These are phyloP conservation scores for Furnarius figulus DNA, from an alignment of 2,113 vertebrate species.

Conservation along the genomic window DNA sequence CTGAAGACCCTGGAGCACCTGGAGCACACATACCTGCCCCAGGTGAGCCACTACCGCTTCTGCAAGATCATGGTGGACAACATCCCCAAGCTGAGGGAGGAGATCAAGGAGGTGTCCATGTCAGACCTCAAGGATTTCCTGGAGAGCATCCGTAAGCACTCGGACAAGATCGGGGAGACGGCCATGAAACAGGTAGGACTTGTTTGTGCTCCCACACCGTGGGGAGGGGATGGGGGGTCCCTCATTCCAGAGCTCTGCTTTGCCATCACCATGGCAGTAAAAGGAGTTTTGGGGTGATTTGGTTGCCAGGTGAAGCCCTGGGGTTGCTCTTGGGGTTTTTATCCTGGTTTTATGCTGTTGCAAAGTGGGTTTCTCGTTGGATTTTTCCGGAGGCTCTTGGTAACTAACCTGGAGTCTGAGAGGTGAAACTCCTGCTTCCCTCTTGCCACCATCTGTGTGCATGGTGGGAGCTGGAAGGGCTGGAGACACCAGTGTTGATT, in stretches of 20 bases:
- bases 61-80: slow-evolving; percentile 93
- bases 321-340: too few relatives aligned
- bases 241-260: background rate
- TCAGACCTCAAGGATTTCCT: slow-evolving; percentile 95
- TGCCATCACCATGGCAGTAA: background rate
- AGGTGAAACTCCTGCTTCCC: too few relatives aligned
- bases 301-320: too few relatives aligned
- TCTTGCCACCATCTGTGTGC: too few relatives aligned
- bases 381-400: too few relatives aligned
- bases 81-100: slow-evolving; percentile 86
- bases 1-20: slow-evolving; percentile 93
- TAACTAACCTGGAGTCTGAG: too few relatives aligned
- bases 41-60: slow-evolving; percentile 93
- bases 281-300: too few relatives aligned
- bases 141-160: slow-evolving; percentile 98
- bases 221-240: background rate
- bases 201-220: background rate
- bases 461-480: too few relatives aligned
- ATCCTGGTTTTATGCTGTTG: too few relatives aligned
- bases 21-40: slow-evolving; percentile 88
- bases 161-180: slow-evolving; percentile 93
- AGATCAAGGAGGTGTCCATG: slow-evolving; percentile 95
- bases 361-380: too few relatives aligned
- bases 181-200: slow-evolving; percentile 91
- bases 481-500: too few relatives aligned